These are phyloP conservation scores for Meiosimyza platycephala DNA, from an alignment of 2,888 invertebrate genomes.

Conservation along the genomic window DNA sequence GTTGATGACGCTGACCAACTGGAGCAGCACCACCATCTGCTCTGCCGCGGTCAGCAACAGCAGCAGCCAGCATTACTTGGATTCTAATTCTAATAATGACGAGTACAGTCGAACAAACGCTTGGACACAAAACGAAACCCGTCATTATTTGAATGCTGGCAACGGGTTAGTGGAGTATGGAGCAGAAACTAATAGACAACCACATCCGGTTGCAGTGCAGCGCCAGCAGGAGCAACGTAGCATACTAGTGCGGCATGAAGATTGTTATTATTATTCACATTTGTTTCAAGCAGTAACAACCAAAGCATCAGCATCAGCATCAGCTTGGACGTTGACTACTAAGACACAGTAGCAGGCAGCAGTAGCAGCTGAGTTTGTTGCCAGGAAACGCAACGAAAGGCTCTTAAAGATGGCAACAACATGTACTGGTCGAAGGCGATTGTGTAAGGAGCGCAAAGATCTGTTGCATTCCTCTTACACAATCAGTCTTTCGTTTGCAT, in stretches of 20 bases:
- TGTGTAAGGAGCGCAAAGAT: too few species aligned
- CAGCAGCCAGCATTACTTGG: slow-evolving; percentile 6
- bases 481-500: too few species aligned
- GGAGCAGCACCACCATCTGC: neutral
- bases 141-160: slow-evolving; percentile 3
- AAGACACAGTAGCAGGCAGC: slow-evolving; percentile 14
- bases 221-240: neutral
- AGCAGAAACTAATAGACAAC: slow-evolving; percentile 27
- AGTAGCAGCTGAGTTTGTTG: slow-evolving; percentile 18
- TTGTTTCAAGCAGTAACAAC: slow-evolving; percentile 1
- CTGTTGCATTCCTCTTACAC: too few species aligned
- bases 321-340: slow-evolving; percentile 2
- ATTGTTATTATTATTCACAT: slow-evolving; percentile 30
- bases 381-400: slow-evolving; percentile 13
- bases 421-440: too few species aligned
- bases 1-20: neutral
- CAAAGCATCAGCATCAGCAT: neutral
- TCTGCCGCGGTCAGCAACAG: neutral
- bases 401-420: neutral
- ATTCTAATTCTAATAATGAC: slow-evolving; percentile 25
- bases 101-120: slow-evolving; percentile 21
- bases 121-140: slow-evolving; percentile 21
- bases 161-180: neutral
- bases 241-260: slow-evolving; percentile 2
- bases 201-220: neutral